phyloP scores from a whole-genome alignment of 2,113 vertebrate species.

The Uropsilus gracilis region DNA sequence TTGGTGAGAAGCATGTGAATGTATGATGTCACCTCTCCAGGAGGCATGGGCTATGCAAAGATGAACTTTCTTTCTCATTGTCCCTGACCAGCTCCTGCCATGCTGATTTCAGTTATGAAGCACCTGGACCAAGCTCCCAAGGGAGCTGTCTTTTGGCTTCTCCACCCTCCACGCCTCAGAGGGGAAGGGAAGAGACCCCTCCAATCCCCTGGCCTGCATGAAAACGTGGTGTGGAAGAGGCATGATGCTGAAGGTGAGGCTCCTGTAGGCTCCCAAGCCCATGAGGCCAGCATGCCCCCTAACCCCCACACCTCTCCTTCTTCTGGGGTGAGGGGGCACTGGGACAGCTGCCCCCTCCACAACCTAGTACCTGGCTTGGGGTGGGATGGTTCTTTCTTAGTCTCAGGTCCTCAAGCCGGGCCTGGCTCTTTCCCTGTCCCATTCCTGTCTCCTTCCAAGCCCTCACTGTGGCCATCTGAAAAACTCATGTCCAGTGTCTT shows the following conservation, averaged over 20 bases:
- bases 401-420: constrained; percentile 50
- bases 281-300: constrained; percentile 46
- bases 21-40: constrained; percentile 66
- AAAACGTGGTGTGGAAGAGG: constrained; percentile 70
- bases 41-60: constrained; percentile 71
- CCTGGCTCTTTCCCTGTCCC: constrained; percentile 55
- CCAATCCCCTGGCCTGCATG: constrained; percentile 53
- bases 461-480: constrained; percentile 66
- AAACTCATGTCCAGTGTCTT: constrained; percentile 71
- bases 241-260: constrained; percentile 68
- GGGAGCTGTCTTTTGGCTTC: constrained; percentile 46
- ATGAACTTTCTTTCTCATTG: constrained; percentile 60
- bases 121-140: constrained; percentile 61
- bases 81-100: constrained; percentile 66
- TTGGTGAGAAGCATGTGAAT: constrained; percentile 75
- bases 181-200: constrained; percentile 46
- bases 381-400: constrained; percentile 36
- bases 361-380: constrained; percentile 60
- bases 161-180: not conserved
- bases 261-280: constrained; percentile 17
- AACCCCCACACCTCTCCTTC: constrained; percentile 27
- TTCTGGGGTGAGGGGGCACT: not conserved
- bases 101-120: constrained; percentile 50
- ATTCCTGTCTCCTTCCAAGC: constrained; percentile 70
- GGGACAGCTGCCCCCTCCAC: constrained; percentile 14